Conservation (phyloP, 2,888 invertebrate species). For the Aspidiotus rigidus region DNA sequence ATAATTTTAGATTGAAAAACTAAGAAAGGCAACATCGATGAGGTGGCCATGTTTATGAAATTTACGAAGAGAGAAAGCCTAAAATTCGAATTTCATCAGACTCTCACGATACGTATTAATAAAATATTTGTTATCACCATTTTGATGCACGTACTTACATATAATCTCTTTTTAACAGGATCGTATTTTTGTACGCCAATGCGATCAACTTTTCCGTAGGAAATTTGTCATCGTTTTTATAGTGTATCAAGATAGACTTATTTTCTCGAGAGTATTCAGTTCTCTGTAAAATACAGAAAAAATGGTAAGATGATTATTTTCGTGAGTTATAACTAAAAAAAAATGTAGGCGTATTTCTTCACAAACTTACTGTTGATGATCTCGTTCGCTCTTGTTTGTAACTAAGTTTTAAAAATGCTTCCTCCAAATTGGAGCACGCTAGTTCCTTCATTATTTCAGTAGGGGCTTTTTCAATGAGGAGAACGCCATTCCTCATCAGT, state of each 20-base stretch:
- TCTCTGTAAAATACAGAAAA: not conserved
- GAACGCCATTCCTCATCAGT: not conserved
- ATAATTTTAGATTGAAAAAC: too few species aligned
- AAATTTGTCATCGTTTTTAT: not conserved
- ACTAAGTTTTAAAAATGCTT: slow-evolving; percentile 2
- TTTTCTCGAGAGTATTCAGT: not conserved
- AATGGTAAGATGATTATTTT: not conserved
- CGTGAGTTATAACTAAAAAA: not conserved
- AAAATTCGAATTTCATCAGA: too few species aligned
- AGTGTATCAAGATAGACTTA: not conserved
- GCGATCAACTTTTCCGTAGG: not conserved
- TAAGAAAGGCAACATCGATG: too few species aligned
- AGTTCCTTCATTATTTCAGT: not conserved
- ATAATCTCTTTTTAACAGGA: not conserved
- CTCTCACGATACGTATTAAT: too few species aligned
- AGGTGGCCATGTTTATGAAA: too few species aligned
- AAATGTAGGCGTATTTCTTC: not conserved
- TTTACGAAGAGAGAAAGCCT: not conserved
- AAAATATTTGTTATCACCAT: too few species aligned
- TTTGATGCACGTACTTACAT: not conserved
- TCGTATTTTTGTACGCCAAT: not conserved
- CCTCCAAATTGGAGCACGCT: not conserved
- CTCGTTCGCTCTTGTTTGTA: not conserved
- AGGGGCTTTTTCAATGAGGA: not conserved
- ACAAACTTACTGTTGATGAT: not conserved